phyloP scores from a whole-genome alignment of 2,888 invertebrate genomes.

The Clostera curtula region DNA sequence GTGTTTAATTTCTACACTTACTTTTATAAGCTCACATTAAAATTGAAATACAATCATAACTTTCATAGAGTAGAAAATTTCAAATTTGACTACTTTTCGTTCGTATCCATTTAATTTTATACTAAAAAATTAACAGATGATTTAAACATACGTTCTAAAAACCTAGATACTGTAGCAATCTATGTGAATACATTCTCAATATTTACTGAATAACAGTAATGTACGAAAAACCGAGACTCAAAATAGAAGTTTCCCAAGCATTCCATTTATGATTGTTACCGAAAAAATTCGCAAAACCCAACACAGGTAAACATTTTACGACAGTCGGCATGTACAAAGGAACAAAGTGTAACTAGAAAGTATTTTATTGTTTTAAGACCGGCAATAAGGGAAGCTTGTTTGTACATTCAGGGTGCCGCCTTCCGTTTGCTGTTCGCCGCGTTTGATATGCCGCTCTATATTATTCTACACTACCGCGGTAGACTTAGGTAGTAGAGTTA shows the following conservation, averaged over 20 bases:
- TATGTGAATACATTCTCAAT: no score
- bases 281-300: conserved; percentile 38
- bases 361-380: conserved; percentile 55
- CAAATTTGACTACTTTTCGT: no score
- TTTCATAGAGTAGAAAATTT: no score
- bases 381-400: conserved; percentile 43
- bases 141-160: no score
- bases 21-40: no score
- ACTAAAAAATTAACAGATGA: no score
- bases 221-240: background rate
- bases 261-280: conserved; percentile 1
- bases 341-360: conserved; percentile 30
- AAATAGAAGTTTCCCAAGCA: background rate
- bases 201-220: no score
- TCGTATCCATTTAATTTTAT: no score
- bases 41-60: no score
- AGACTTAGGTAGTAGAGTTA: conserved; percentile 9
- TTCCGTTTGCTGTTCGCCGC: conserved; percentile 30
- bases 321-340: conserved; percentile 16
- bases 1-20: no score
- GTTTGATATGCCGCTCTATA: conserved; percentile 23
- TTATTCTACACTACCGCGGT: conserved; percentile 7
- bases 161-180: no score
- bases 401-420: conserved; percentile 47
- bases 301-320: conserved; percentile 45